Percentiles rank a stretch among this genome's conserved stretches.
Evolutionary conservation across 2,113 vertebrate species (phyloP).

Genomic region (Formicarius rufipectus): DNA sequence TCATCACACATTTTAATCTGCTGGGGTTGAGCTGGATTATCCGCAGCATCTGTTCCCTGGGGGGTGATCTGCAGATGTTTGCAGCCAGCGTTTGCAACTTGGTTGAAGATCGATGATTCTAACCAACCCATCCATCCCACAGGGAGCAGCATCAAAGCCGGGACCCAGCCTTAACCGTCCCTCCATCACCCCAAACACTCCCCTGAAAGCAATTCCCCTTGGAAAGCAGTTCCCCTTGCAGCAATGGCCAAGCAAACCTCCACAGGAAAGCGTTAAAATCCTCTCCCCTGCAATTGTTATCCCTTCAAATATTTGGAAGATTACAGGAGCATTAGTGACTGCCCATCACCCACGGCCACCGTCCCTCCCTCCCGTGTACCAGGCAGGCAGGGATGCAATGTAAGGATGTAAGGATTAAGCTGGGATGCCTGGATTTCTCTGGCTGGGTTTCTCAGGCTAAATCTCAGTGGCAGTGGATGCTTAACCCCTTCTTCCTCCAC

Average conservation of each 20-base stretch:
- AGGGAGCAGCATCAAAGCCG: fast-evolving
- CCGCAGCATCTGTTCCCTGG: slow-evolving; percentile 68
- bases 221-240: neutral
- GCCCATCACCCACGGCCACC: neutral
- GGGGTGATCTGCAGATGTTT: slow-evolving; percentile 59
- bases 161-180: neutral
- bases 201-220: neutral
- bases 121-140: neutral
- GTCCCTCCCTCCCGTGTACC: neutral
- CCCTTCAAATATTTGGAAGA: slow-evolving; percentile 50
- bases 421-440: neutral
- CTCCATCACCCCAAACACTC: neutral
- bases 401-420: slow-evolving; percentile 13
- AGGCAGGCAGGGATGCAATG: neutral
- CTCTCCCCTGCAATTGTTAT: slow-evolving; percentile 30
- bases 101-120: neutral
- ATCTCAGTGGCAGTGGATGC: fast-evolving
- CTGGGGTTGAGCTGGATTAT: slow-evolving; percentile 67
- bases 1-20: slow-evolving; percentile 64
- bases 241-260: neutral
- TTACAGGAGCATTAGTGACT: slow-evolving; percentile 46
- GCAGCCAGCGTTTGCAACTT: neutral
- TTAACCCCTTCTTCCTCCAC: neutral
- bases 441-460: neutral
- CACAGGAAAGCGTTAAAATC: slow-evolving; percentile 17